Evolutionary conservation across 1,140 invertebrate species (phyloP).

Genomic region (Xylocopa sonorina): DNA sequence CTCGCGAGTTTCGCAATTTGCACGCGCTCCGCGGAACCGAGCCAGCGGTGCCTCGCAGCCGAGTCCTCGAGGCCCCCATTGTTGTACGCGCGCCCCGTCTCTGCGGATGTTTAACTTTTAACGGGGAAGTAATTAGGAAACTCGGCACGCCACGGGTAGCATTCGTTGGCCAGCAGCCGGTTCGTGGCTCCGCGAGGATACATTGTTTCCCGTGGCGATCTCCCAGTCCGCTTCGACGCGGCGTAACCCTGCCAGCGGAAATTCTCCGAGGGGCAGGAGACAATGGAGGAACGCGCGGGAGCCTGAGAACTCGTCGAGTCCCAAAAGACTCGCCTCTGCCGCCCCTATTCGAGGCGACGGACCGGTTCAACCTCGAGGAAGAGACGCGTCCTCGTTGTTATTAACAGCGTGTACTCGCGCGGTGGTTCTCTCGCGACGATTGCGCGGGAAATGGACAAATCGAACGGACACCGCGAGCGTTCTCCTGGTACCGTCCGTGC

Average conservation of each 20-base stretch:
- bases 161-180: constrained; percentile 9
- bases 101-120: neutral
- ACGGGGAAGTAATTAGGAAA: constrained; percentile 11
- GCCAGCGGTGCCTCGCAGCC: no score
- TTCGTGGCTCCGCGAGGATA: constrained; percentile 11
- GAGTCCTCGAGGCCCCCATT: neutral
- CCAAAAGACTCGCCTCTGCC: no score
- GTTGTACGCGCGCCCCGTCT: neutral
- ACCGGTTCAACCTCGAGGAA: no score
- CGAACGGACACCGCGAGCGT: constrained; percentile 5
- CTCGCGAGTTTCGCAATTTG: no score
- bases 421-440: neutral
- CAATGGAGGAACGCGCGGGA: constrained; percentile 8
- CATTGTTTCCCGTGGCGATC: constrained; percentile 18
- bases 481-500: neutral
- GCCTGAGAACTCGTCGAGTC: no score
- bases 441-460: constrained; percentile 33
- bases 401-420: neutral
- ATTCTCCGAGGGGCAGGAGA: no score
- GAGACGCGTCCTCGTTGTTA: no score
- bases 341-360: no score
- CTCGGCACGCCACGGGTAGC: neutral
- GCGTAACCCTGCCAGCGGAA: neutral
- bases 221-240: neutral
- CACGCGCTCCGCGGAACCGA: no score